phyloP scores from a whole-genome alignment of 2,888 invertebrate genomes.

The Apodemia zela region DNA sequence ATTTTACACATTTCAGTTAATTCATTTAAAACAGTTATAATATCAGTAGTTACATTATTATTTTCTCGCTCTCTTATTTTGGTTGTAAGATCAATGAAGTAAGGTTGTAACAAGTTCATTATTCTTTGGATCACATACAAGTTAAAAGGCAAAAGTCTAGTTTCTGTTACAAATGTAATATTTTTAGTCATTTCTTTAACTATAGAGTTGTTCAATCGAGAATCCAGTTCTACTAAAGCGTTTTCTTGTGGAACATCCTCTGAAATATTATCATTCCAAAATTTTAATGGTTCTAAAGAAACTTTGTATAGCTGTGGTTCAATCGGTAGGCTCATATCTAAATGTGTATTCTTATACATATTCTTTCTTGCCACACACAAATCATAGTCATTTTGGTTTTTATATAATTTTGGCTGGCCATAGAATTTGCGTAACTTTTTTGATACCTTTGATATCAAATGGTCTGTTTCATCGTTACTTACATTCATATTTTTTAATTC shows the following conservation, averaged over 20 bases:
- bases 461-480: slow-evolving; percentile 43
- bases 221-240: slow-evolving; percentile 39
- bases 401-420: slow-evolving; percentile 61
- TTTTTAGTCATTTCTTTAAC: slow-evolving; percentile 33
- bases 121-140: slow-evolving; percentile 71
- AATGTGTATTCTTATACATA: slow-evolving; percentile 44
- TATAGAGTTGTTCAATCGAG: slow-evolving; percentile 37
- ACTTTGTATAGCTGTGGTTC: slow-evolving; percentile 49
- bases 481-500: slow-evolving; percentile 37
- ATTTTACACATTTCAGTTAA: slow-evolving; percentile 34
- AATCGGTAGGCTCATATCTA: slow-evolving; percentile 54
- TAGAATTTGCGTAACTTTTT: slow-evolving; percentile 62
- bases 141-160: slow-evolving; percentile 80
- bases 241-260: slow-evolving; percentile 50
- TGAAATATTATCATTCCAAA: slow-evolving; percentile 44
- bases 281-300: slow-evolving; percentile 20
- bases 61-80: slow-evolving; percentile 25
- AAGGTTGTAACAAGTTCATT: slow-evolving; percentile 45
- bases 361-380: slow-evolving; percentile 40
- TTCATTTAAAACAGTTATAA: slow-evolving; percentile 28
- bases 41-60: slow-evolving; percentile 24
- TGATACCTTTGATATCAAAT: slow-evolving; percentile 49
- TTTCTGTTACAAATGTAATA: slow-evolving; percentile 30
- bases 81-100: slow-evolving; percentile 30
- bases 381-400: slow-evolving; percentile 48